A percentile compares a stretch with the other conserved stretches of the same genome.
Evolutionary conservation across 2,797 vertebrate genomes (phyloP).

Genomic region (Enteromius mattozi): DNA sequence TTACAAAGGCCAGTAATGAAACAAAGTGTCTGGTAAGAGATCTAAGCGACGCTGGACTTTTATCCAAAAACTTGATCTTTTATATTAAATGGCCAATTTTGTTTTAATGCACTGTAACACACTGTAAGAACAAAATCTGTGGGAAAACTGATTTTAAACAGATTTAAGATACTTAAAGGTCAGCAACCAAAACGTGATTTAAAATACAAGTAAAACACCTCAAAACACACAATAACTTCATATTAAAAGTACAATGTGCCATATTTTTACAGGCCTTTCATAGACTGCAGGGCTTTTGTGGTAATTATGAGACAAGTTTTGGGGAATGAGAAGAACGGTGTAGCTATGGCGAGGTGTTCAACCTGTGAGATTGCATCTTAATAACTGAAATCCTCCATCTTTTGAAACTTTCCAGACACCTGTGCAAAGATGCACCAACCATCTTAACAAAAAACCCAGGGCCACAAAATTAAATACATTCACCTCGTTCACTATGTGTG

Average conservation of each 20-base stretch:
- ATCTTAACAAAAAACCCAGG: conserved; percentile 5
- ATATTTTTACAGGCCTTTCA: not conserved
- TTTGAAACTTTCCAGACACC: not conserved
- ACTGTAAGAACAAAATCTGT: not conserved
- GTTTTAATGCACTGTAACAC: not conserved
- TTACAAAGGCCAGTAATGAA: conserved; percentile 61
- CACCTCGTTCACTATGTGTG: not conserved
- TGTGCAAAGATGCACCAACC: not conserved
- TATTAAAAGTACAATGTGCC: not conserved
- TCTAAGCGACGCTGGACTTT: not conserved
- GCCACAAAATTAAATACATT: conserved; percentile 36
- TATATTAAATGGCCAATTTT: not conserved
- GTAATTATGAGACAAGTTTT: not conserved
- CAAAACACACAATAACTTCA: not conserved
- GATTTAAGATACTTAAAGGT: not conserved
- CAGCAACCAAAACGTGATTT: not conserved
- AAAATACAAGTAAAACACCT: not conserved
- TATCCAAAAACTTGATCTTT: conserved; percentile 27
- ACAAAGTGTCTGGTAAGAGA: conserved; percentile 50
- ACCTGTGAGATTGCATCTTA: conserved; percentile 9
- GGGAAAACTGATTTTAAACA: not conserved
- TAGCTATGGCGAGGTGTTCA: not conserved
- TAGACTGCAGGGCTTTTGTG: not conserved
- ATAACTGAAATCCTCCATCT: not conserved
- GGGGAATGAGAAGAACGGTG: not conserved